phyloP scores from a whole-genome alignment of 2,113 vertebrate species.

The Cinclus cinclus region DNA sequence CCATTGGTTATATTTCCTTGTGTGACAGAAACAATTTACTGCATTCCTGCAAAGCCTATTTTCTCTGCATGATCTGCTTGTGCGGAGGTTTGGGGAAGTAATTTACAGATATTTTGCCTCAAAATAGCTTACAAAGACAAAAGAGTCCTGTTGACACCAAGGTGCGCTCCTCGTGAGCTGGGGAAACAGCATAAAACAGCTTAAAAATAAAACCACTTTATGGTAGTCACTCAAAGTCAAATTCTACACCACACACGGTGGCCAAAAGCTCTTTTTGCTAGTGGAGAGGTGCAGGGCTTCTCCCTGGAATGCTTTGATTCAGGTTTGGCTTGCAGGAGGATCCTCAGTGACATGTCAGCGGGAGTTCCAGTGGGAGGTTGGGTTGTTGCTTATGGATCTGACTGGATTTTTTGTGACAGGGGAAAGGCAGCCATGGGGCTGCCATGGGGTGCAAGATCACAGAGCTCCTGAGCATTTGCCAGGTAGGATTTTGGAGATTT shows the following conservation, averaged over 20 bases:
- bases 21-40: constrained; percentile 84
- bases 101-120: constrained; percentile 80
- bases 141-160: constrained; percentile 74
- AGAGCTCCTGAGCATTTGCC: fast-evolving
- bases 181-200: constrained; percentile 68
- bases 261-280: background rate
- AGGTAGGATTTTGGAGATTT: fast-evolving
- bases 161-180: constrained; percentile 64
- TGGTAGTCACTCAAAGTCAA: constrained; percentile 65
- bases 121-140: constrained; percentile 82
- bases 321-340: background rate
- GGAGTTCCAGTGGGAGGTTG: background rate
- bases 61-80: constrained; percentile 81
- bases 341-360: background rate
- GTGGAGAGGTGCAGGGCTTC: background rate
- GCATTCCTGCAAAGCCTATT: constrained; percentile 79
- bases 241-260: constrained; percentile 22
- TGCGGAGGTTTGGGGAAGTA: constrained; percentile 77
- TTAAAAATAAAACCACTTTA: constrained; percentile 70
- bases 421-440: background rate
- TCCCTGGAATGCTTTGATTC: background rate
- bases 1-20: constrained; percentile 78
- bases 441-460: background rate
- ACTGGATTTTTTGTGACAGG: fast-evolving
- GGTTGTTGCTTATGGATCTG: background rate